Evolutionary conservation across 2,888 invertebrate species (phyloP), one percentile per base, ranked within the genome.

Genomic region (Rhaphigaster nebulosa): DNA sequence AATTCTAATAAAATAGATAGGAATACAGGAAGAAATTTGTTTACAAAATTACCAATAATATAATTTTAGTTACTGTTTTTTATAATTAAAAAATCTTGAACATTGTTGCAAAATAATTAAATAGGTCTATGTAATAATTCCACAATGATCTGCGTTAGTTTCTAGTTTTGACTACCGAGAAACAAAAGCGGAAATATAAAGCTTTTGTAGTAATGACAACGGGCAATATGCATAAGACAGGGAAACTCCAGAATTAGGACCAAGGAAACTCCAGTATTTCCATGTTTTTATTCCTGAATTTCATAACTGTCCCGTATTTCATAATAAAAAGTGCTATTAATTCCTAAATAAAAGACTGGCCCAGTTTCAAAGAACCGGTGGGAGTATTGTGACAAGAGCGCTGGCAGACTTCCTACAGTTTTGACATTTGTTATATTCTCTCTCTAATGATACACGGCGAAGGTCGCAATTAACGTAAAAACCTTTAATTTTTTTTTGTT

Each of bases 261-360:
- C 34, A 18, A 70, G 4, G 34, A 70, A 70, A 34, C 34, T 34
- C 34, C 34, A 70, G 13, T 70, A 70, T 70, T 70, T 70, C 13
- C 65, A 70, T 34, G 34, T 70, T 70, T 70, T 70, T 70, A 70
- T 70, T 34, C 34, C 65, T 70, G 65, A 29, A 70, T 34, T 70
- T 34, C 65, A 70, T 70, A 70, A 70, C 65, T 70, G 65, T 34
- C 65, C 29, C 34, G 0, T 70, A 70, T 34, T 34, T 70, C 65
- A 34, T 70, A 70, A 70, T 3, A 70, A 70, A 34, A 70, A 18
- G 2, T 70, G 34, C 70, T 34, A 70, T 34, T 34, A 70, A 70
- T 70, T 70, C 70, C 34, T 34, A 70, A 70, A 18, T 70, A 70
- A 18, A 70, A 20, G 70, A 34, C 70, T 70, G 70, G 70, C 70